Percentiles rank a stretch among this genome's conserved stretches.
These are phyloP conservation scores for Callosobruchus maculatus DNA, from an alignment of 2,888 invertebrate species.

Conservation along the genomic window DNA sequence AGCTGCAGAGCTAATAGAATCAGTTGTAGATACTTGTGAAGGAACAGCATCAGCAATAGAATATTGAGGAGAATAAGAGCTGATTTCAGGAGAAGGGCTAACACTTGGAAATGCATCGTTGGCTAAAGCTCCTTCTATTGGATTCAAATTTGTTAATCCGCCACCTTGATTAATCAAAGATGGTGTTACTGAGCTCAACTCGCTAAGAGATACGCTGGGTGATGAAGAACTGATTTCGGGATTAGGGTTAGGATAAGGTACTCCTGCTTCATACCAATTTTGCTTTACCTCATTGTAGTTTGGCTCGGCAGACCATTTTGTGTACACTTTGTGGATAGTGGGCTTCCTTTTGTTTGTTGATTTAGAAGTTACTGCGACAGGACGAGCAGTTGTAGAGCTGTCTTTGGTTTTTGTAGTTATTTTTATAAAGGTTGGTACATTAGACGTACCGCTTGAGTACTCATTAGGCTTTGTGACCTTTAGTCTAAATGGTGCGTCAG, in stretches of 20 bases:
- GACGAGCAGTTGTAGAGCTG: neutral
- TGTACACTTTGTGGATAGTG: conserved; percentile 46
- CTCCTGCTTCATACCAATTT: conserved; percentile 46
- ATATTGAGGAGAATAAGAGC: conserved; percentile 40
- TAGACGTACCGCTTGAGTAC: neutral
- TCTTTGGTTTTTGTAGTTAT: conserved; percentile 2
- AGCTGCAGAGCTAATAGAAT: conserved; percentile 4
- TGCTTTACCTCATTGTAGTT: conserved; percentile 48
- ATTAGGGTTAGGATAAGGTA: conserved; percentile 38
- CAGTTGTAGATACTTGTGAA: neutral
- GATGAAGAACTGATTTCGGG: conserved; percentile 41
- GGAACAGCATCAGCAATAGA: conserved; percentile 24
- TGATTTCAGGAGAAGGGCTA: conserved; percentile 37
- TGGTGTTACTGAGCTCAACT: conserved; percentile 4
- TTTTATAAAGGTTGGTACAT: conserved; percentile 1
- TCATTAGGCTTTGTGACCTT: neutral
- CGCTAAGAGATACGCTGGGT: conserved; percentile 31
- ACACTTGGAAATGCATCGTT: neutral
- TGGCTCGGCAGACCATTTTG: conserved; percentile 53
- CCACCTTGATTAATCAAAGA: neutral
- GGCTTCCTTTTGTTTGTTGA: conserved; percentile 31
- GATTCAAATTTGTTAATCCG: neutral
- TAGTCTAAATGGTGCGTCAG: neutral
- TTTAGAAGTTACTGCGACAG: conserved; percentile 11
- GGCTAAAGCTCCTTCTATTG: neutral